Evolutionary conservation across 1,140 invertebrate genomes (phyloP).

Genomic region (Rhyacophila brunnea): DNA sequence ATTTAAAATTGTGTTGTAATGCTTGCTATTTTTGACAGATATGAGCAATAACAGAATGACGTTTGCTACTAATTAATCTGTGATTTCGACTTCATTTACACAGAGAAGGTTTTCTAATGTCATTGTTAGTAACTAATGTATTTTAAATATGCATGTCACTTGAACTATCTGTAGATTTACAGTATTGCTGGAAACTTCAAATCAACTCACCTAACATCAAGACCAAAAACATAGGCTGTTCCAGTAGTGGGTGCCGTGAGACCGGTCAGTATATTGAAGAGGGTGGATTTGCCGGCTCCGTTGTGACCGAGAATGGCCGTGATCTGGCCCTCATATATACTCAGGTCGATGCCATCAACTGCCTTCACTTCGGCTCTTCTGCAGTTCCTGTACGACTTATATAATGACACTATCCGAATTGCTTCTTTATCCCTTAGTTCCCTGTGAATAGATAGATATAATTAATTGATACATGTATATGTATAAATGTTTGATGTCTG

Average conservation of each 20-base stretch:
- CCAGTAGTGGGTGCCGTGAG: slow-evolving; percentile 73
- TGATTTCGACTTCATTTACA: too few relatives aligned
- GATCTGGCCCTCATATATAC: slow-evolving; percentile 80
- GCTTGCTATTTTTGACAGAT: too few relatives aligned
- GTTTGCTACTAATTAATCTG: too few relatives aligned
- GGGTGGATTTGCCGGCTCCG: slow-evolving; percentile 83
- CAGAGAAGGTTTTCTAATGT: too few relatives aligned
- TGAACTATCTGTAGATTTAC: too few relatives aligned
- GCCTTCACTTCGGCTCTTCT: slow-evolving; percentile 57
- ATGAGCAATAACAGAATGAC: too few relatives aligned
- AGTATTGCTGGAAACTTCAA: neutral
- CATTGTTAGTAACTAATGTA: too few relatives aligned
- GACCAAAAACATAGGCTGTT: slow-evolving; percentile 73
- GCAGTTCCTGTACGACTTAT: slow-evolving; percentile 67
- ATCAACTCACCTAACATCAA: slow-evolving; percentile 61
- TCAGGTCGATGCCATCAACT: slow-evolving; percentile 65
- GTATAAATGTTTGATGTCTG: too few relatives aligned
- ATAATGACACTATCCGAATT: slow-evolving; percentile 71
- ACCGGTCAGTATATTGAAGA: slow-evolving; percentile 85
- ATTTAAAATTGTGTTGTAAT: too few relatives aligned
- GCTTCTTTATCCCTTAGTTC: slow-evolving; percentile 73
- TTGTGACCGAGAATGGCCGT: slow-evolving; percentile 85
- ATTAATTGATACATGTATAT: too few relatives aligned
- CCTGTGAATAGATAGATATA: too few relatives aligned
- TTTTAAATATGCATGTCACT: too few relatives aligned